phyloP scores from a whole-genome alignment of 2,888 invertebrate genomes.

The Panorpa germanica region DNA sequence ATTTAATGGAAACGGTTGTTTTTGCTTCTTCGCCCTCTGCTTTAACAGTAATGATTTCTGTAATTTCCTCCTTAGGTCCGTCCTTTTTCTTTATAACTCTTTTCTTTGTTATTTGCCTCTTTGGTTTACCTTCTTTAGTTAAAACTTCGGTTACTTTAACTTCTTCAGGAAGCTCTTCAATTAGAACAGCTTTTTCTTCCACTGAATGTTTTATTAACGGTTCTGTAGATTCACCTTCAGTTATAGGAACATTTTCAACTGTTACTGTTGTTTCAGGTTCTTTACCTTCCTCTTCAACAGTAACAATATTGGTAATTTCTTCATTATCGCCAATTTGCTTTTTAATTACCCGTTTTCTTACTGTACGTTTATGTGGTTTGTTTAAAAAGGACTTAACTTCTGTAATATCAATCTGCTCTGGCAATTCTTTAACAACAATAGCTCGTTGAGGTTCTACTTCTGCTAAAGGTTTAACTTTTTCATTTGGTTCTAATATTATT shows the following conservation, averaged over 20 bases:
- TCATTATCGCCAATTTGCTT: constrained; percentile 18
- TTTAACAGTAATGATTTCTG: constrained; percentile 26
- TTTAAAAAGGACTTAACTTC: too few species aligned
- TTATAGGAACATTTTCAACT: constrained; percentile 12
- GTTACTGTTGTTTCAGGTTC: constrained; percentile 16
- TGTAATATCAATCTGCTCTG: too few species aligned
- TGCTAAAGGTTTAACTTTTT: constrained; percentile 12
- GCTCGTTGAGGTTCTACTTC: constrained; percentile 16
- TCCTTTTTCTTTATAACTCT: constrained; percentile 26
- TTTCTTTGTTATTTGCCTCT: constrained; percentile 23
- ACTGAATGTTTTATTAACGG: too few species aligned
- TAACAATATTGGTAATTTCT: constrained; percentile 18
- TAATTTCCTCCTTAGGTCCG: constrained; percentile 25
- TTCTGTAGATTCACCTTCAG: too few species aligned
- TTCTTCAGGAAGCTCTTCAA: constrained; percentile 19
- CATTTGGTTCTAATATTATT: constrained; percentile 15
- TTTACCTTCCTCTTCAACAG: constrained; percentile 15
- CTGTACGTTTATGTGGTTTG: too few species aligned
- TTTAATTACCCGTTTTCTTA: constrained; percentile 16
- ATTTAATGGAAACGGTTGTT: constrained; percentile 22
- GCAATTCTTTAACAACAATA: too few species aligned
- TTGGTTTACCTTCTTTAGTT: constrained; percentile 18
- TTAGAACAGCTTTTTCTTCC: constrained; percentile 9
- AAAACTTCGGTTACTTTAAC: constrained; percentile 17
- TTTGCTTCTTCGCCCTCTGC: constrained; percentile 20